Evolutionary conservation across 2,113 vertebrate genomes (phyloP).

Genomic region (Datnioides undecimradiatus): DNA sequence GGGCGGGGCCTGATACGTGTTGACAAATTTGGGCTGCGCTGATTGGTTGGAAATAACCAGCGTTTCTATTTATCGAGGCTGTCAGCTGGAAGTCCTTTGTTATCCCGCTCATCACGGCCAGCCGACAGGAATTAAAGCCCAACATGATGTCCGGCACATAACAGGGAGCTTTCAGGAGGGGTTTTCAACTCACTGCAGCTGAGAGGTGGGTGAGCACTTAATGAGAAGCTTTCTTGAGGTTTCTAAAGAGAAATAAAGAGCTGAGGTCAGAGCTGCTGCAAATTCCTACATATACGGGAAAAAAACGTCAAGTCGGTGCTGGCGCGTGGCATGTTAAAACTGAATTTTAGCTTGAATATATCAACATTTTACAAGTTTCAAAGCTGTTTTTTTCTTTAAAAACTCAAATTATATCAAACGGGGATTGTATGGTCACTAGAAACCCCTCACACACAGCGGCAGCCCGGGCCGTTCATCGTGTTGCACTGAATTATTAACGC

Average conservation of each 20-base stretch:
- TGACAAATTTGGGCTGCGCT: conserved; percentile 11
- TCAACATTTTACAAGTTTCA: neutral
- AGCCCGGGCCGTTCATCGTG: neutral
- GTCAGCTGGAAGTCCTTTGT: conserved; percentile 13
- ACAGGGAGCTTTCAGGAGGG: neutral
- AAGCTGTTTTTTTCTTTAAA: neutral
- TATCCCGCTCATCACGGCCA: neutral
- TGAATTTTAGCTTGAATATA: neutral
- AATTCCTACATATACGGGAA: neutral
- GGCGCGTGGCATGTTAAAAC: neutral
- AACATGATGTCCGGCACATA: conserved; percentile 35
- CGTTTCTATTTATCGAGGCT: conserved; percentile 9
- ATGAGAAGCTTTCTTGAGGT: neutral
- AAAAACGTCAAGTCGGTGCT: neutral
- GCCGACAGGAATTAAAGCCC: fast-evolving
- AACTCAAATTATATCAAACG: neutral
- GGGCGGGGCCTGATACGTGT: conserved; percentile 33
- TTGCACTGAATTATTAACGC: conserved; percentile 32
- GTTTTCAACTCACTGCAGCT: neutral
- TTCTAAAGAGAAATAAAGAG: neutral
- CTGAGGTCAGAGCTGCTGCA: neutral
- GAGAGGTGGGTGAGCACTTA: conserved; percentile 24
- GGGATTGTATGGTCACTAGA: neutral
- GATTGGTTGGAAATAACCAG: conserved; percentile 49
- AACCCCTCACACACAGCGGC: neutral